Percentiles rank a stretch among this genome's conserved stretches.
Evolutionary conservation across 2,113 vertebrate genomes (phyloP).

Genomic region (Procavia capensis): DNA sequence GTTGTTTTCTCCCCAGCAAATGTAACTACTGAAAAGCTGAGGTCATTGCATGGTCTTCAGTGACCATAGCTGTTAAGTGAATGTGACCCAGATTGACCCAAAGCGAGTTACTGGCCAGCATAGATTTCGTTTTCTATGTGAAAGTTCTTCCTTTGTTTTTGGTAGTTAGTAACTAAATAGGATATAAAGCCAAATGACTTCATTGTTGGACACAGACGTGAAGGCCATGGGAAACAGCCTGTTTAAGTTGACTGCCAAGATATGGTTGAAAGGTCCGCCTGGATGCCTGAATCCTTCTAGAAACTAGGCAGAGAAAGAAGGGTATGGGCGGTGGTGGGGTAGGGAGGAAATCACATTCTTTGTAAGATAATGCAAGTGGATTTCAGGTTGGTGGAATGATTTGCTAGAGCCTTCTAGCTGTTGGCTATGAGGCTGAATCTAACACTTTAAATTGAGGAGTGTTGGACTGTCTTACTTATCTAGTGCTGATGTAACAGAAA

Average conservation of each 20-base stretch:
- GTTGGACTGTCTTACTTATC: neutral
- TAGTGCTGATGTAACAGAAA: too few relatives aligned
- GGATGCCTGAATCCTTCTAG: slow-evolving; percentile 33
- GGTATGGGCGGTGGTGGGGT: too few relatives aligned
- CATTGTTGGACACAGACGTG: slow-evolving; percentile 62
- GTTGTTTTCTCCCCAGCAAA: slow-evolving; percentile 17
- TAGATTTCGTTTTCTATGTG: slow-evolving; percentile 57
- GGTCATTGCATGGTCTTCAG: neutral
- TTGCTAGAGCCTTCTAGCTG: neutral
- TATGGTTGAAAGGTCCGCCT: neutral
- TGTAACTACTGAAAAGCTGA: neutral
- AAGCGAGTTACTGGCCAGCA: neutral
- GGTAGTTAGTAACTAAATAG: slow-evolving; percentile 67
- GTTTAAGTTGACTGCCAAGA: slow-evolving; percentile 50
- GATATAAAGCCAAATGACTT: slow-evolving; percentile 68
- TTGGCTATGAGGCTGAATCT: neutral
- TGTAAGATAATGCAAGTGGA: neutral
- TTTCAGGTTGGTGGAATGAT: neutral
- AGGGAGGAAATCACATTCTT: neutral
- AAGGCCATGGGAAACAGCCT: slow-evolving; percentile 71
- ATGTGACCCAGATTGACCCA: neutral
- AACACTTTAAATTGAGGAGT: neutral
- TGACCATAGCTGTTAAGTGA: neutral
- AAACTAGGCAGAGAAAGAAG: neutral
- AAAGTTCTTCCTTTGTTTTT: slow-evolving; percentile 69